Percentiles rank a stretch among this genome's conserved stretches.
Evolutionary conservation across 2,888 invertebrate species (phyloP).

Genomic region (Clivina fossor): DNA sequence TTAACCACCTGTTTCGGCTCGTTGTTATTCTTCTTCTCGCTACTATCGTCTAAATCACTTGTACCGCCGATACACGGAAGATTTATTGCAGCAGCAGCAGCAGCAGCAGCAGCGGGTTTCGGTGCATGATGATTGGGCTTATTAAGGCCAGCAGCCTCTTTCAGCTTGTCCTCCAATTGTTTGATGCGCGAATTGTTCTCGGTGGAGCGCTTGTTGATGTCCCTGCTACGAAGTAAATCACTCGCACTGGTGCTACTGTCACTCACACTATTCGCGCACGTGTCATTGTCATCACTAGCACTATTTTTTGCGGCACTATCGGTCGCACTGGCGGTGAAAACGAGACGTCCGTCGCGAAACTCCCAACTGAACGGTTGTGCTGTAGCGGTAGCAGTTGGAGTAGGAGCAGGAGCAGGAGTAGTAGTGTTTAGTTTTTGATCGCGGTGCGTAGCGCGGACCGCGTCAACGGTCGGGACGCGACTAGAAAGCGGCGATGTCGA

Average conservation of each 20-base stretch:
- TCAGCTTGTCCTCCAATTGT: slow-evolving; percentile 53
- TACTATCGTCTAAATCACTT: slow-evolving; percentile 15
- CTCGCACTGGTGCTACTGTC: slow-evolving; percentile 46
- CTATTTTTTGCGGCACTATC: slow-evolving; percentile 10
- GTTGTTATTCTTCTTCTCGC: slow-evolving; percentile 34
- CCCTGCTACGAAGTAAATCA: slow-evolving; percentile 45
- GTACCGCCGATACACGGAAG: not conserved
- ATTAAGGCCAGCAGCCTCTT: slow-evolving; percentile 47
- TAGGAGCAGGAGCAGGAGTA: not conserved
- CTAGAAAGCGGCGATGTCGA: slow-evolving; percentile 50
- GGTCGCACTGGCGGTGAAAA: slow-evolving; percentile 40
- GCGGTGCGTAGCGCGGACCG: slow-evolving; percentile 42
- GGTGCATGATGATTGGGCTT: too few relatives aligned
- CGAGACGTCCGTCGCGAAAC: slow-evolving; percentile 46
- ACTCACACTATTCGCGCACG: slow-evolving; percentile 39
- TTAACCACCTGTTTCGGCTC: too few relatives aligned
- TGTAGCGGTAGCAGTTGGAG: slow-evolving; percentile 7
- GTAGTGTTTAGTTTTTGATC: slow-evolving; percentile 11
- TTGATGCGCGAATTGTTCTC: slow-evolving; percentile 56
- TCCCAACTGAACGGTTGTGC: slow-evolving; percentile 41
- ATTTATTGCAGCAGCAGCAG: too few relatives aligned
- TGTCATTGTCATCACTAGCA: slow-evolving; percentile 26
- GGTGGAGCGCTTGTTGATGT: slow-evolving; percentile 49
- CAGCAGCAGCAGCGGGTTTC: too few relatives aligned
- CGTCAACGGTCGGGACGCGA: slow-evolving; percentile 49